Conservation (phyloP, 2,797 vertebrate species). For the Avahi laniger region DNA sequence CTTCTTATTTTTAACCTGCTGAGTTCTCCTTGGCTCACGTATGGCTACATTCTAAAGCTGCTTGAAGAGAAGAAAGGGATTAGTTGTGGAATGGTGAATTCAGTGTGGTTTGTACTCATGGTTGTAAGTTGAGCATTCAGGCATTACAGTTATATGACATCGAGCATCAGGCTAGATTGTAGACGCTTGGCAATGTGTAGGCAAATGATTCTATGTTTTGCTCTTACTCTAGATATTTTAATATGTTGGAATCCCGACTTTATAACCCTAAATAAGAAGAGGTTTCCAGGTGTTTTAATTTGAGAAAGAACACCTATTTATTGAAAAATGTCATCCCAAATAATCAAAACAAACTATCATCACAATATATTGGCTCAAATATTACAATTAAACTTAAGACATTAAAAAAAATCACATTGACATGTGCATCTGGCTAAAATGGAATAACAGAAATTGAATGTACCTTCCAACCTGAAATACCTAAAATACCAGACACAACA, state of each 20-base stretch:
- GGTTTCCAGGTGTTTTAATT: slow-evolving; percentile 1
- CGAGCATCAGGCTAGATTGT: background rate
- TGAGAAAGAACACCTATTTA: background rate
- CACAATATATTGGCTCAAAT: background rate
- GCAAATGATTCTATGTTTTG: background rate
- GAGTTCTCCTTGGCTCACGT: background rate
- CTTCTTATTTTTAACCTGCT: slow-evolving; percentile 36
- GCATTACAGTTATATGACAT: background rate
- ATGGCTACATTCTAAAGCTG: slow-evolving; percentile 40
- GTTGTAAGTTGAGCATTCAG: background rate
- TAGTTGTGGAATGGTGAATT: background rate
- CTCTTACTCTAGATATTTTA: background rate
- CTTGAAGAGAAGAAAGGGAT: slow-evolving; percentile 21
- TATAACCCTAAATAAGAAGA: background rate
- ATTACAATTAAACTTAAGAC: background rate
- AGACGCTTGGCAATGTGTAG: background rate
- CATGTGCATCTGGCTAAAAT: background rate
- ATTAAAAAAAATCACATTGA: background rate
- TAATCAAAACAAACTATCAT: background rate
- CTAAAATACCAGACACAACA: background rate
- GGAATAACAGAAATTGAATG: background rate
- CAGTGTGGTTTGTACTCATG: background rate
- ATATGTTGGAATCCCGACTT: background rate
- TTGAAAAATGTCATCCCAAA: background rate
- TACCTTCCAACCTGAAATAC: background rate